Evolutionary conservation across 2,113 vertebrate species (phyloP).

Genomic region (Oreochromis aureus): DNA sequence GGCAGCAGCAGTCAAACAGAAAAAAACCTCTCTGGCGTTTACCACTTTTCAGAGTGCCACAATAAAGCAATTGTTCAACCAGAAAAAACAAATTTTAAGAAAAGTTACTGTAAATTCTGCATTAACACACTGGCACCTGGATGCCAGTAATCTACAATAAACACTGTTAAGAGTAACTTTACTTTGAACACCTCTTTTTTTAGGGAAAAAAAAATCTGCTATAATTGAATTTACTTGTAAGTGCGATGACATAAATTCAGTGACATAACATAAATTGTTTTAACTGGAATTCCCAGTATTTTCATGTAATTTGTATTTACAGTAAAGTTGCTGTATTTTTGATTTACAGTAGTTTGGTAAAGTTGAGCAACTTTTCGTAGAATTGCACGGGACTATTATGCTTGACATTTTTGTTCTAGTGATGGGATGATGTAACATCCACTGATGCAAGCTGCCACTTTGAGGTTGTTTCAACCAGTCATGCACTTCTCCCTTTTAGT

Average conservation of each 20-base stretch:
- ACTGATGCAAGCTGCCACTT: not conserved
- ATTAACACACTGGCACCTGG: not conserved
- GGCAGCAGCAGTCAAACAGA: not conserved
- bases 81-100: not conserved
- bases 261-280: not conserved
- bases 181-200: not conserved
- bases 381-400: not conserved
- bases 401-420: not conserved
- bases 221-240: not conserved
- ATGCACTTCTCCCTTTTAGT: not conserved
- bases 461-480: not conserved
- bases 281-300: not conserved
- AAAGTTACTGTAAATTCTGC: not conserved
- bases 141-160: not conserved
- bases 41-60: not conserved
- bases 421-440: not conserved
- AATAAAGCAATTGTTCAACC: not conserved
- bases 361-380: not conserved
- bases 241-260: fast-evolving
- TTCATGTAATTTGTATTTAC: not conserved
- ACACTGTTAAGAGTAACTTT: not conserved
- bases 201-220: not conserved
- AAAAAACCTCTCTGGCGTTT: not conserved
- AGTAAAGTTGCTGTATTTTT: not conserved
- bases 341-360: not conserved